Evolutionary conservation across 2,113 vertebrate species (phyloP).

Genomic region (Ammodramus savannarum): DNA sequence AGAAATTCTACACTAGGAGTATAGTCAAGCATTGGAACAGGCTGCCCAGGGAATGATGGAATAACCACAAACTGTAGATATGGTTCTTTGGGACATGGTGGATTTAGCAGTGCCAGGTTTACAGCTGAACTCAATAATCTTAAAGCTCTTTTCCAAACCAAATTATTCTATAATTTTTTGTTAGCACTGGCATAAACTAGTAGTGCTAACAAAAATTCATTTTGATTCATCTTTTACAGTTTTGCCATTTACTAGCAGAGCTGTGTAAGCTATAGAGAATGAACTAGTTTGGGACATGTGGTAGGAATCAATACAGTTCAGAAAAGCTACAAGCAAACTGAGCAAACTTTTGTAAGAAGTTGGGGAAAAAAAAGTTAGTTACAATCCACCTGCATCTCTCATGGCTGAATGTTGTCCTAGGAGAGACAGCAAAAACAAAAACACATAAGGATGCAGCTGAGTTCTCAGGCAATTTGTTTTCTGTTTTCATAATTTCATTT

Average conservation of each 20-base stretch:
- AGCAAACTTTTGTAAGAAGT: neutral
- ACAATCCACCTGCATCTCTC: neutral
- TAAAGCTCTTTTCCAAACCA: neutral
- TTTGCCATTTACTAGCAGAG: neutral
- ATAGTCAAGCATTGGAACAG: neutral
- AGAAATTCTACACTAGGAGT: neutral
- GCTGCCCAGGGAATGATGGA: neutral
- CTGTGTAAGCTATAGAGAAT: neutral
- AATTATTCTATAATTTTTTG: neutral
- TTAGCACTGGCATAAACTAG: neutral
- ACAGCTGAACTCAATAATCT: neutral
- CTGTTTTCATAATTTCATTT: neutral
- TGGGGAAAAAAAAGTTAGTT: neutral
- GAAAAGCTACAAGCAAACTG: neutral
- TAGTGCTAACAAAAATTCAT: neutral
- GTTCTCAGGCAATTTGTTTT: neutral
- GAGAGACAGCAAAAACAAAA: neutral
- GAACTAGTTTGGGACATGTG: fast-evolving
- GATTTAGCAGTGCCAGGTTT: neutral
- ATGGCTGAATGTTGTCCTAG: neutral
- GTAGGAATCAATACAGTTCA: neutral
- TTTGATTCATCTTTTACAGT: neutral
- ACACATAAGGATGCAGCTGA: neutral
- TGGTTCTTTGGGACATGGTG: neutral
- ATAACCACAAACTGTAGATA: neutral